Evolutionary conservation across 2,113 vertebrate species (phyloP).

Genomic region (Pollimyrus isidori): DNA sequence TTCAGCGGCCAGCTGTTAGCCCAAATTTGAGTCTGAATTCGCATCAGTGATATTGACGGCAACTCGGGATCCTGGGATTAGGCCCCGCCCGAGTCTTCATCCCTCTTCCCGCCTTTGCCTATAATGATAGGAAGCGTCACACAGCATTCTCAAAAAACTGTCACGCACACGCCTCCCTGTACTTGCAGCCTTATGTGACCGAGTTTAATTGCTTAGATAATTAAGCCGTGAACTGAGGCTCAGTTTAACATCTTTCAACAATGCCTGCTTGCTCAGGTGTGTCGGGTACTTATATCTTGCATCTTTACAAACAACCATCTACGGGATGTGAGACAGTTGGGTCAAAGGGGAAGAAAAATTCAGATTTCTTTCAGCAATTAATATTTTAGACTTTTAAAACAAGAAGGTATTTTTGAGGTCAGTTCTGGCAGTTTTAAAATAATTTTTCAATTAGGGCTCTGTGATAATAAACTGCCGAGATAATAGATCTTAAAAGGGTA

Average conservation of each 20-base stretch:
- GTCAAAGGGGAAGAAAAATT: neutral
- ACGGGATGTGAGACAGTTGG: neutral
- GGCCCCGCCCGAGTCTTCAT: neutral
- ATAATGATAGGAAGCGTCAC: neutral
- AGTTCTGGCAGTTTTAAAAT: neutral
- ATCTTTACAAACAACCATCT: neutral
- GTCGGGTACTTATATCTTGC: neutral
- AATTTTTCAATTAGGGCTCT: neutral
- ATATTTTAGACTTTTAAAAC: neutral
- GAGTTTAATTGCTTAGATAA: slow-evolving; percentile 16
- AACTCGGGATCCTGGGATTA: neutral
- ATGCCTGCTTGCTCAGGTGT: neutral
- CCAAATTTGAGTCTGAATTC: neutral
- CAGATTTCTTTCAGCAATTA: neutral
- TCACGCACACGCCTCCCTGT: neutral
- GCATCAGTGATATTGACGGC: neutral
- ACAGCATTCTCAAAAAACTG: neutral
- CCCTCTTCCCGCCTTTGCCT: neutral
- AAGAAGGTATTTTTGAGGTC: neutral
- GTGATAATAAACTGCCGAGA: neutral
- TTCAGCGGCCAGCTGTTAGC: neutral
- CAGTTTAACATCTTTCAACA: neutral
- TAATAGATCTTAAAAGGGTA: neutral
- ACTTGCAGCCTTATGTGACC: neutral
- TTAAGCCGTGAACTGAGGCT: slow-evolving; percentile 6